Percentiles rank a stretch among this genome's conserved stretches.
These are phyloP conservation scores for Empidonax traillii DNA, from an alignment of 2,113 vertebrate species.

Conservation along the genomic window DNA sequence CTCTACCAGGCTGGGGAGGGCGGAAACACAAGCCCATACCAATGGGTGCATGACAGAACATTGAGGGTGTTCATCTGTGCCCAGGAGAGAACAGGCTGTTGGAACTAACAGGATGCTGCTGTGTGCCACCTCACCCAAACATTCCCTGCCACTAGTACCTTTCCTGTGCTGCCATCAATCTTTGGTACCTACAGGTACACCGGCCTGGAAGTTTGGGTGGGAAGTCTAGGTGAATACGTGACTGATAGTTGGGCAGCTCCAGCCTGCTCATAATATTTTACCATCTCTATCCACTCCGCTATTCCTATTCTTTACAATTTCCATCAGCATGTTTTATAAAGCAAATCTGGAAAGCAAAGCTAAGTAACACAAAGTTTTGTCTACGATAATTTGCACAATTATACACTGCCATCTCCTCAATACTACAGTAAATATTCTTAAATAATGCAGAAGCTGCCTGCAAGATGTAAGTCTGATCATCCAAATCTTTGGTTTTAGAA, in stretches of 20 bases:
- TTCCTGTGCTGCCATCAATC: accelerated
- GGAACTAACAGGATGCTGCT: background rate
- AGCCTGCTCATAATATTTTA: background rate
- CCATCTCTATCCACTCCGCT: background rate
- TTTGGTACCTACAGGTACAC: background rate
- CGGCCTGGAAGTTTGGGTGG: background rate
- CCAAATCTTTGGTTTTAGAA: background rate
- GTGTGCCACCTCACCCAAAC: background rate
- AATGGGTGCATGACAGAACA: background rate
- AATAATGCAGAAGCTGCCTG: background rate
- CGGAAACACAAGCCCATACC: background rate
- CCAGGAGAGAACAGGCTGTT: background rate
- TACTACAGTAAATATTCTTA: background rate
- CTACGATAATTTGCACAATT: background rate
- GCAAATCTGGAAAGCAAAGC: background rate
- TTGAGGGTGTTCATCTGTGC: background rate
- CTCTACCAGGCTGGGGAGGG: background rate
- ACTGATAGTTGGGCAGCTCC: background rate
- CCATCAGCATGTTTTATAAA: background rate
- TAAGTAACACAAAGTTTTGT: background rate
- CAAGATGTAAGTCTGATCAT: background rate
- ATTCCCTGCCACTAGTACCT: background rate
- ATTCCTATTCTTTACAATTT: background rate
- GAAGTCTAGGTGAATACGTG: background rate
- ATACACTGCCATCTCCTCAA: background rate